Base-by-base conservation (phyloP, 2,797 vertebrate genomes). In the Natrix natrix region DNA sequence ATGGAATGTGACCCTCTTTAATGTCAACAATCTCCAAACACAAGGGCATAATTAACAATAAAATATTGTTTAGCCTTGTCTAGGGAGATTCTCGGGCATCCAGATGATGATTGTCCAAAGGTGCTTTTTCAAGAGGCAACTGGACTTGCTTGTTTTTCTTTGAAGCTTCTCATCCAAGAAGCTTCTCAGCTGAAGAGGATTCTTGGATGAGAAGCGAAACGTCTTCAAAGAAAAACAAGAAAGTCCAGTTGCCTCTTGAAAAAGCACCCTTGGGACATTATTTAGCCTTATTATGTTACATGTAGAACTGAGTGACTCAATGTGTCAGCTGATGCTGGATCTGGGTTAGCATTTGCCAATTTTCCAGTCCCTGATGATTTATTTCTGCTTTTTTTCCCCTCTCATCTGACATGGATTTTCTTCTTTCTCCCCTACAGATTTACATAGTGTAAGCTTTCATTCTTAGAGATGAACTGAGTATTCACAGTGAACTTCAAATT, bases 11-110 rank as follows among this genome's bases (percentile, higher is more conserved):
- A 24, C 13, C 20, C 4, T 37, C 37, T 94, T 89, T 96, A 93
- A 96, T 94, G 96, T 95, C 95, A 93, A 93, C 91, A 90, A 95
- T 95, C 94, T 55, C 92, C 94, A 92, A 94, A 96, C 90, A 61
- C 74, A 2, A 63, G 92, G 92, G 74, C 0, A 0, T 94, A 92
- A 95, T 92, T 93, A 95, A 95, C 94, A 93, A 57, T 56, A 24
- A 37, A 59, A n/a, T 1, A 59, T 89, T 12, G 0, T 93, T 95
- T 94, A 54, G 91, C 94, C 93, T 0, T 91, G 60, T 61, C 24
- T 24, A 61, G 8, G 22, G 24, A 61, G 24, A 26, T 26, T 61
- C 8, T 26, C 8, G 10, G 8, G 26, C 60, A 26, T 26, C 60
- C 60, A 61, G 60, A 22, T 61, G 24, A 26, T 26, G 60, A 17